phyloP scores from a whole-genome alignment of 2,888 invertebrate species.

The Dermolepida albohirtum region DNA sequence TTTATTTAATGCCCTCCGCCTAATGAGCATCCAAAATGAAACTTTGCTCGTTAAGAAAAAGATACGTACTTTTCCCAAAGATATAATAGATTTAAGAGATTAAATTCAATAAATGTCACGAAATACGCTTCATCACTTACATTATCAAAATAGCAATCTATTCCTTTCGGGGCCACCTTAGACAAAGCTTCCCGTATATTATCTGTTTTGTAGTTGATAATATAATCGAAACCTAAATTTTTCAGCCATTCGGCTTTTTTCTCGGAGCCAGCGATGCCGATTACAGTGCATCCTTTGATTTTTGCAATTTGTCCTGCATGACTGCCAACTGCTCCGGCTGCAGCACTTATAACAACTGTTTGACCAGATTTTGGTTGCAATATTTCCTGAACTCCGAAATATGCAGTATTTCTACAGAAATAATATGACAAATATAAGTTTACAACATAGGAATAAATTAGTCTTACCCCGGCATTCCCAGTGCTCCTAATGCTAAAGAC shows the following conservation, averaged over 20 bases:
- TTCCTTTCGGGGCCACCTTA: constrained; percentile 68
- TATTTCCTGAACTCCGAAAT: constrained; percentile 79
- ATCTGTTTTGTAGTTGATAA: constrained; percentile 79
- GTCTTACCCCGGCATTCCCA: constrained; percentile 78
- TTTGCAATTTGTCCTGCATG: constrained; percentile 85
- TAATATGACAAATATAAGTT: background rate
- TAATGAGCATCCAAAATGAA: no score
- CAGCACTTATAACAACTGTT: constrained; percentile 79
- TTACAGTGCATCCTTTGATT: constrained; percentile 75
- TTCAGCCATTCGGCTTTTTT: constrained; percentile 78
- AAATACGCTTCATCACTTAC: constrained; percentile 12
- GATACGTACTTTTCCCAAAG: no score
- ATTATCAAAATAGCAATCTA: constrained; percentile 46
- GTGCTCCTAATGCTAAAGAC: constrained; percentile 72
- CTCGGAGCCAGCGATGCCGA: constrained; percentile 78
- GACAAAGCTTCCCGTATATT: constrained; percentile 67
- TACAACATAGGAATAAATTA: background rate
- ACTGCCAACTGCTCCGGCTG: constrained; percentile 83
- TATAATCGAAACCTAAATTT: constrained; percentile 75
- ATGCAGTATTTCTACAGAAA: constrained; percentile 74
- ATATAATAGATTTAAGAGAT: no score
- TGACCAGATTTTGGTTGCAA: constrained; percentile 79
- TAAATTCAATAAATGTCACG: no score
- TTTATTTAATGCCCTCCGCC: no score
- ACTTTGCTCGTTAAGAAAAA: no score